Evolutionary conservation across 2,113 vertebrate species (phyloP).

Genomic region (Lamprologus ornatipinnis): DNA sequence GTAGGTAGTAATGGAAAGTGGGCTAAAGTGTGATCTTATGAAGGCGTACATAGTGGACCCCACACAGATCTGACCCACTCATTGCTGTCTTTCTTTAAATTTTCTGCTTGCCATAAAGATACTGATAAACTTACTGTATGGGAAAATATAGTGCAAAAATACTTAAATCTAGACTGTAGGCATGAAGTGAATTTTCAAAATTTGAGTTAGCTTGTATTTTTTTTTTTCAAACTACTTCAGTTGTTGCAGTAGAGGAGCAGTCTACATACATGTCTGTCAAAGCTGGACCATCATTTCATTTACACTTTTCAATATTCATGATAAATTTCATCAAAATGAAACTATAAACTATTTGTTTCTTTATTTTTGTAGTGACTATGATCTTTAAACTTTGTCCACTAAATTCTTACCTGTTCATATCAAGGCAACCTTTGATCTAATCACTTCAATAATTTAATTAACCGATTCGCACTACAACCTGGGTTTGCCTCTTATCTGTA

Average conservation of each 20-base stretch:
- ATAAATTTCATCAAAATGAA: not conserved
- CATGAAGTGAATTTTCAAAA: not conserved
- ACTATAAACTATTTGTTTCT: not conserved
- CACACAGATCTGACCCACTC: conserved; percentile 17
- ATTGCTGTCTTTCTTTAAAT: not conserved
- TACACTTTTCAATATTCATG: not conserved
- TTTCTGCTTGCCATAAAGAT: not conserved
- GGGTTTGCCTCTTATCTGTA: not conserved
- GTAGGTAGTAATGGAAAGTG: not conserved
- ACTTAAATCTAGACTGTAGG: not conserved
- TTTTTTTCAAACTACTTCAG: not conserved
- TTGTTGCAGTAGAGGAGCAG: not conserved
- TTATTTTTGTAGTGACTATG: not conserved
- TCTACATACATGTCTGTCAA: not conserved
- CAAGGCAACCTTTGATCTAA: not conserved
- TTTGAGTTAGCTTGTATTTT: not conserved
- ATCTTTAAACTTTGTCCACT: not conserved
- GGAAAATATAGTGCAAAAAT: not conserved
- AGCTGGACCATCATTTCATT: not conserved
- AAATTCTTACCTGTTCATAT: not conserved
- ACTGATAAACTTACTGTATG: not conserved
- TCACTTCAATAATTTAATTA: not conserved
- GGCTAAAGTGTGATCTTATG: not conserved
- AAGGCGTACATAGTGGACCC: not conserved
- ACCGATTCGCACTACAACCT: not conserved